Base-by-base conservation (phyloP, 2,797 vertebrate species). In the Pyrocephalus nanus region DNA sequence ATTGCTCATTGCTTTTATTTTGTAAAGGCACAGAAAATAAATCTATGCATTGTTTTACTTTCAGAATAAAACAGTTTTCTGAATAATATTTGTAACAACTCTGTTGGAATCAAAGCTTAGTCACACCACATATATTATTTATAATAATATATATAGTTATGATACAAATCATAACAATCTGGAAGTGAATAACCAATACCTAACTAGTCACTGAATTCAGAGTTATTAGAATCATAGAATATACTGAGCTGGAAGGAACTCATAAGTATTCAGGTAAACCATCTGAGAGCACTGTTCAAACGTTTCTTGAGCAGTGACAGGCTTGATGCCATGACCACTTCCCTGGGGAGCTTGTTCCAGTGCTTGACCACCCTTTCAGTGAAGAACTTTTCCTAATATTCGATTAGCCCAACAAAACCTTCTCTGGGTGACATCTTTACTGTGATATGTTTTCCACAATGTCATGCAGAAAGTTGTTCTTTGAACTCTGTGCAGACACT, bases 21-120 rank as follows among this genome's bases (percentile, higher is more conserved):
- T 85, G 67, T 71, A 90, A 94, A 90, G 64, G 32, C 55, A 71
- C 20, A 86, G 69, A 83, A 92, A 84, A 64, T 20, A 82, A 76
- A 81, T 48, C 48, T 58, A n/a, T 75, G 32, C n/a, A 9, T 36
- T 60, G 29, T 34, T 57, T 86, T 70, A 62, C 64, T 93, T 88
- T 71, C 65, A 81, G 54, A 80, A 15, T 62, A 76, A 62, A 13
- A 14, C 11, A 32, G 22, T 40, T 94, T 85, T 64, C 82, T 92
- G 86, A 80, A n/a, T 45, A 77, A 34, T 78, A 78, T 73, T 73
- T 90, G 19, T 54, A 36, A 73, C 47, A 78, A 54, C 40, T 60
- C 60, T 43, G 11, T 32, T 76, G 80, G 62, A 92, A 82, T 81
- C 51, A 78, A 62, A 86, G 43, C 60, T 78, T 58, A 80, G 48